Conservation (phyloP, 2,888 invertebrate species). For the Parochlus steinenii region DNA sequence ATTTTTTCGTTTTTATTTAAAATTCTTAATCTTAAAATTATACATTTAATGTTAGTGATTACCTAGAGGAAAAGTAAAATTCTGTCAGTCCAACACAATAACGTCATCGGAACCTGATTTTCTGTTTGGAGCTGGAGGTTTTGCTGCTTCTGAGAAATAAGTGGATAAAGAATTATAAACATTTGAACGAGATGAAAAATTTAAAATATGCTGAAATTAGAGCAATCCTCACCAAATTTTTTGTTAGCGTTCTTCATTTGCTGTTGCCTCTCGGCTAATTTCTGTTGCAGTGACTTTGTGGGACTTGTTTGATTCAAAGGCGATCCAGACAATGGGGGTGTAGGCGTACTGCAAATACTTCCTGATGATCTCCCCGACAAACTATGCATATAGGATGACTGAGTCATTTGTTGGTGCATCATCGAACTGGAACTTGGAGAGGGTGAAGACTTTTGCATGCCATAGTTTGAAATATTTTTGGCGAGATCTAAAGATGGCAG, state of each 20-base stretch:
- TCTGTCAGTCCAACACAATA: slow-evolving; percentile 6
- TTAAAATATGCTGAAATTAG: background rate
- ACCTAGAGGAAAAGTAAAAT: background rate
- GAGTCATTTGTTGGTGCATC: too few species aligned
- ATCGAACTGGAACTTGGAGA: slow-evolving; percentile 8
- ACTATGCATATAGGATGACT: too few species aligned
- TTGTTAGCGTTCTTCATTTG: slow-evolving; percentile 8
- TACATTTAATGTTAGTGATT: too few species aligned
- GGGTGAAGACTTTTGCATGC: slow-evolving; percentile 6
- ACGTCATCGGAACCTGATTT: too few species aligned
- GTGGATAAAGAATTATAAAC: background rate
- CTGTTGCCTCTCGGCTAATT: slow-evolving; percentile 47
- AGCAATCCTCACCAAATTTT: slow-evolving; percentile 6
- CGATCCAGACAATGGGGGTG: slow-evolving; percentile 8
- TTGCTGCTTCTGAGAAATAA: slow-evolving; percentile 8
- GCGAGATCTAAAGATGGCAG: slow-evolving; percentile 12
- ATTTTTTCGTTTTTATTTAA: too few species aligned
- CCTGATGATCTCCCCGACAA: too few species aligned
- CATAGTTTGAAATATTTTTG: slow-evolving; percentile 11
- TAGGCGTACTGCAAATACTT: too few species aligned
- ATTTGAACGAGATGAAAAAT: background rate
- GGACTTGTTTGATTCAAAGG: slow-evolving; percentile 31
- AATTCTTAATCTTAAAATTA: too few species aligned
- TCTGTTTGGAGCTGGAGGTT: too few species aligned
- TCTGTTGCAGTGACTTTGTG: slow-evolving; percentile 50